Evolutionary conservation across 2,113 vertebrate genomes (phyloP), one percentile per base, ranked within the genome.

Genomic region (Mastomys natalensis): DNA sequence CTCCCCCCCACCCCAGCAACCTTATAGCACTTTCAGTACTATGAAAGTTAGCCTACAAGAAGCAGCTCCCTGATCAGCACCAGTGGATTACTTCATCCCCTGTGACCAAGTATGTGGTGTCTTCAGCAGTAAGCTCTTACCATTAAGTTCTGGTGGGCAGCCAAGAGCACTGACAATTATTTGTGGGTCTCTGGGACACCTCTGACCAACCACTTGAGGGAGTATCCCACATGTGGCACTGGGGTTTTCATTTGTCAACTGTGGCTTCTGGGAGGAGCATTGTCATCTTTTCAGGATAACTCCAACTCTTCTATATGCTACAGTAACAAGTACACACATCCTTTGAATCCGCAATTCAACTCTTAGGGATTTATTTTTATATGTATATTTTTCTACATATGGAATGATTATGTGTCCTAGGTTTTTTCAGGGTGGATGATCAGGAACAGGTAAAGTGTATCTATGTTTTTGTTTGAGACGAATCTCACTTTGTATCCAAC

Each of bases 281-380:
- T 85, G 82, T 11, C 82, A 43, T 45, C 60, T 31, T 26, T 45
- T 9, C 43, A 85, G 82, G 13, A 31, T 64, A 45, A 21, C 82
- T 64, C 15, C 58, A 64, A 45, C 43, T 68, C 43, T 68, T 68
- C 29, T 21, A 9, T 19, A 37, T 40, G 17, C 70, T 72, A 3
- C 37, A n/a, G 70, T 72, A 40, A 72, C 12, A 94, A 81, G 92
- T 95, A 24, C 29, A 43, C 77, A 45, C 90, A 45, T 87, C 43
- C 66, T 87, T 89, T 66, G 51, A 70, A 51, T 89, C 72, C 86
- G 89, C 12, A 81, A 86, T 64, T 91, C 34, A 7, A 10, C 55
- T 53, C 88, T 45, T 68, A 58, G 72, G 90, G 93, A 95, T 86
- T 76, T 51, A 87, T 78, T n/a, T 22, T 76, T 85, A 31, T 22